Conservation (phyloP, 2,797 vertebrate species). For the Paramormyrops hopkinsi region DNA sequence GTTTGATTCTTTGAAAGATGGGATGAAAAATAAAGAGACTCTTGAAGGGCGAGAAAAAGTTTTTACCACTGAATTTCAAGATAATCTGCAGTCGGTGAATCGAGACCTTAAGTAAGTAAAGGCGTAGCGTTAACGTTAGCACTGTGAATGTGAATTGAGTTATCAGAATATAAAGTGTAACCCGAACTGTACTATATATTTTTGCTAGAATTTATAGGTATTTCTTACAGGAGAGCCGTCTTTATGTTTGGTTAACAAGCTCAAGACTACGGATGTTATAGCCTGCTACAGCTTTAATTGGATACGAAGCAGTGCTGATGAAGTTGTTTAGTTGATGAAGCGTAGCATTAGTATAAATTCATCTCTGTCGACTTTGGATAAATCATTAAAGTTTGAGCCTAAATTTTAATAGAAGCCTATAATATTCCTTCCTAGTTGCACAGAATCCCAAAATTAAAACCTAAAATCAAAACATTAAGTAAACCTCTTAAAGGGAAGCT, state of each 20-base stretch:
- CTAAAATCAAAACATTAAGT: not conserved
- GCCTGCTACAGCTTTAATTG: not conserved
- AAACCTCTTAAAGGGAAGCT: not conserved
- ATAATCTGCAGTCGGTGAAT: conserved; percentile 89
- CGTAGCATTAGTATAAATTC: not conserved
- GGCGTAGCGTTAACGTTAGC: not conserved
- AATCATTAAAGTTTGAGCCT: not conserved
- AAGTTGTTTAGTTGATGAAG: not conserved
- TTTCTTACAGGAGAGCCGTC: not conserved
- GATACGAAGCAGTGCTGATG: not conserved
- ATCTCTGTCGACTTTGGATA: not conserved
- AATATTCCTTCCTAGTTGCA: not conserved
- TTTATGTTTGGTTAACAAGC: not conserved
- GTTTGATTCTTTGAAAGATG: conserved; percentile 91
- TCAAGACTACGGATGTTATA: not conserved
- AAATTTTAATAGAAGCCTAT: not conserved
- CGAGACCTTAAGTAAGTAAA: conserved; percentile 83
- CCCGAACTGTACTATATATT: not conserved
- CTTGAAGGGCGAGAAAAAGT: conserved; percentile 83
- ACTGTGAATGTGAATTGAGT: not conserved
- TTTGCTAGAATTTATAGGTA: not conserved
- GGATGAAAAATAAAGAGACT: conserved; percentile 87
- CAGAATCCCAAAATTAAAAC: not conserved
- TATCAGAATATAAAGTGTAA: not conserved
- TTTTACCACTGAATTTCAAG: conserved; percentile 85